Conservation (phyloP, 2,797 vertebrate genomes). For the Gymnothorax javanicus region DNA sequence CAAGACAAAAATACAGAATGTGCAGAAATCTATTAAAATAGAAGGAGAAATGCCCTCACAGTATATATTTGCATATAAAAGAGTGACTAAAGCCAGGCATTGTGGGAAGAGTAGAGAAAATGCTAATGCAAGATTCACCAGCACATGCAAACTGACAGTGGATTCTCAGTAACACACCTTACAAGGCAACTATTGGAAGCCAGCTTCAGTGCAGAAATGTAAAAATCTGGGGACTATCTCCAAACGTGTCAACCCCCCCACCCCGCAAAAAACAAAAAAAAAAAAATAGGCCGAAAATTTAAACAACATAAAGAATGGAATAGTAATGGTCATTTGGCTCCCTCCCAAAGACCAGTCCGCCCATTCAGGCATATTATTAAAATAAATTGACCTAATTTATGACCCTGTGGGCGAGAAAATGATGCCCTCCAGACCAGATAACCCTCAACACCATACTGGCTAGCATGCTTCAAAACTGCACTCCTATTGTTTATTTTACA, state of each 20-base stretch:
- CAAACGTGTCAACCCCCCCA: slow-evolving; percentile 7
- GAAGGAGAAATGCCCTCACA: slow-evolving; percentile 7
- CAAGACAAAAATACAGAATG: slow-evolving; percentile 9
- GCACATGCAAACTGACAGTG: neutral
- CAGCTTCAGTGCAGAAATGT: neutral
- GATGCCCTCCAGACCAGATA: neutral
- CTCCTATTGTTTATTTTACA: neutral
- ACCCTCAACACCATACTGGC: neutral
- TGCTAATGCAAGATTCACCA: neutral
- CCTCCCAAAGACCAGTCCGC: slow-evolving; percentile 51
- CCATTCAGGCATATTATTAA: slow-evolving; percentile 56
- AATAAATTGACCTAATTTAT: slow-evolving; percentile 44
- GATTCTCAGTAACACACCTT: neutral
- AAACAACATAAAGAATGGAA: too few relatives aligned
- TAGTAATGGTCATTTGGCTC: slow-evolving; percentile 46
- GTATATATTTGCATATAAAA: slow-evolving; percentile 26
- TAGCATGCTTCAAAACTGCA: neutral
- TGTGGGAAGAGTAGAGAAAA: slow-evolving; percentile 9
- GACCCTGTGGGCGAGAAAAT: neutral
- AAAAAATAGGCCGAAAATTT: neutral
- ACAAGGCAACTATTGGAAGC: neutral
- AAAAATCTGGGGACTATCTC: neutral
- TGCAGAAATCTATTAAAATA: slow-evolving; percentile 26
- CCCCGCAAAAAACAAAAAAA: slow-evolving; percentile 17
- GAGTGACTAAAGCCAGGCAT: neutral